phyloP scores from a whole-genome alignment of 2,797 vertebrate species.

The Ciconia nigra region DNA sequence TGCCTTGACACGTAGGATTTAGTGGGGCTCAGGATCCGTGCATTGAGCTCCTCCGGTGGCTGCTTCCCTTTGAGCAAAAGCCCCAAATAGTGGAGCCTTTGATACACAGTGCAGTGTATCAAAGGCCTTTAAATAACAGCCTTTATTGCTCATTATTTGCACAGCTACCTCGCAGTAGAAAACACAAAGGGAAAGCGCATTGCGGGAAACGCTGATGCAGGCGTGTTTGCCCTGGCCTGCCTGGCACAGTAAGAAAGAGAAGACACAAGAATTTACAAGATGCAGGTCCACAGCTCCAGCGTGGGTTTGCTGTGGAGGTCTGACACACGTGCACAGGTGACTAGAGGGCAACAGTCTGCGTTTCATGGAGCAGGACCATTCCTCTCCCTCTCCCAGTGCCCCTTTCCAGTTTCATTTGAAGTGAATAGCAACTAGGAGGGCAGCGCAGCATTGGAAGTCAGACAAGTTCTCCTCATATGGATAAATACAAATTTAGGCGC shows the following conservation, averaged over 20 bases:
- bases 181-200: not conserved
- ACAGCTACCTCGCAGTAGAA: not conserved
- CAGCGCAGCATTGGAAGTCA: not conserved
- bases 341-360: not conserved
- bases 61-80: not conserved
- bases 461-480: not conserved
- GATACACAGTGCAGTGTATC: not conserved
- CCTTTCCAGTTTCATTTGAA: not conserved
- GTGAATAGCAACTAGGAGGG: not conserved
- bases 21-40: fast-evolving
- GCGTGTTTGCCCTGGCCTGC: not conserved
- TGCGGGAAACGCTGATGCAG: not conserved
- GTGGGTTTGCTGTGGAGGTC: not conserved
- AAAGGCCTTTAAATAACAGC: not conserved
- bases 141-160: not conserved
- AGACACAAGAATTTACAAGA: not conserved
- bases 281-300: not conserved
- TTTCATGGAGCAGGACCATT: not conserved
- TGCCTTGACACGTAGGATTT: not conserved
- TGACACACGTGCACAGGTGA: fast-evolving
- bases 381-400: not conserved
- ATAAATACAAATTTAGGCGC: not conserved
- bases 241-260: not conserved
- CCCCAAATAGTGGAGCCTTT: not conserved
- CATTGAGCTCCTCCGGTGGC: not conserved